Base-by-base conservation (phyloP, 2,888 invertebrate species). In the Andrena hattorfiana region DNA sequence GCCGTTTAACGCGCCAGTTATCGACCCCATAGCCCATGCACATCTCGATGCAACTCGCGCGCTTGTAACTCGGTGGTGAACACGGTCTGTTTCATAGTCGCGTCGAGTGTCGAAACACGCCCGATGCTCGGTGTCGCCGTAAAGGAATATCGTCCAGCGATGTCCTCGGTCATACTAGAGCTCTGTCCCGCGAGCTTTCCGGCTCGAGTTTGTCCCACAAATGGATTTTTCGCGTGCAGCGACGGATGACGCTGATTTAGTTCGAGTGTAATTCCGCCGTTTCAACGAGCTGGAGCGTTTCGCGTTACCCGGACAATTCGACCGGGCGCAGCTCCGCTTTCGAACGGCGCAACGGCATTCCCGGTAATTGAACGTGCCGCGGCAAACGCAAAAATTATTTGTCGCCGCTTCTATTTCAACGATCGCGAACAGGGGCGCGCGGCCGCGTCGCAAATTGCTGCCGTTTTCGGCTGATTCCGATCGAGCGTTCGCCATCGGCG, bases 1-100 rank as follows among this genome's bases (percentile, higher is more conserved):
- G 69, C 23, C 68, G 81, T 81, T 83, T 77, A 77, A 81, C 69
- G 60, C 42, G 60, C 51, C 72, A 73, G 81, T 81, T 77, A 83
- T 81, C 83, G 81, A 83, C 76, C 76, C 75, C 80, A 26, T 66
- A 64, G 67, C n/a, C 69, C 70, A 30, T 48, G 81, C 32, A 60
- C 80, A 70, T 73, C 59, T 67, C 74, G 69, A 62, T 68, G 54
- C 69, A 64, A 72, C 54, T 42, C 42, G 48, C 13, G 42, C 54
- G 64, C 60, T 48, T 72, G 72, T 67, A 79, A 60, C 66, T 54
- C 51, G 51, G 60, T 69, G 0, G 71, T 71, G 42, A 81, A 81
- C 81, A 81, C 63, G 76, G 76, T 71, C 70, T 26, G 81, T 82
- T 82, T 82, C 71, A 56, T 62, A 67, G n/a, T 48, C 6, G 16